Evolutionary conservation across 2,113 vertebrate genomes (phyloP), one percentile per base, ranked within the genome.

Genomic region (Tauraco erythrolophus): DNA sequence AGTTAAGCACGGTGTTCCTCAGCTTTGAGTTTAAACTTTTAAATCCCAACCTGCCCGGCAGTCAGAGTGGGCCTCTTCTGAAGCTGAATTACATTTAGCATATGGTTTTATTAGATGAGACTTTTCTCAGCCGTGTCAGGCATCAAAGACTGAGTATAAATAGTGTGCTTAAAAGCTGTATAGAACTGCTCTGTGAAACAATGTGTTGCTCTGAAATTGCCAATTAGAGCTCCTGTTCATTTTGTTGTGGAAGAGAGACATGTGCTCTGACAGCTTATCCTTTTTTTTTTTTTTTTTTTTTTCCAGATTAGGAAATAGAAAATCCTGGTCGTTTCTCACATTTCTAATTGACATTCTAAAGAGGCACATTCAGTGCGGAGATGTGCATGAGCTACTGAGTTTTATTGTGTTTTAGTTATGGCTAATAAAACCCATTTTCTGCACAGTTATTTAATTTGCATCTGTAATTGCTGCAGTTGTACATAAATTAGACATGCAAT

Each of bases 351-450:
- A 64, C 84, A 76, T 96, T 97, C 84, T 82, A 19, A 83, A 94
- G 77, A 84, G 89, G 65, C 61, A 23, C 45, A 45, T 94, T 91
- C 61, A 46, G 65, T 88, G 60, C 69, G 30, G 89, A 79, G 74
- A 95, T 92, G 84, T 89, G 61, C 91, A 76, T 65, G 92, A 95
- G 61, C 77, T 89, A 62, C 61, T 76, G 84, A 96, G 66, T 94
- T 94, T 94, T 92, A 92, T 83, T 94, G 84, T 77, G 91, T 68
- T 96, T 97, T 96, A 95, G 95, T 94, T 96, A 95, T 91, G 95
- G 96, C 89, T 96, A 97, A 97, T 97, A 97, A 96, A 95, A 43
- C 41, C 92, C 84, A 95, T 97, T 97, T 96, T 94, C 93, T 97
- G 91, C 94, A 76, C 77, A 88, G 92, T 97, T 97, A 97, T 95